Conservation (phyloP, 2,888 invertebrate species). For the Carcina quercana region DNA sequence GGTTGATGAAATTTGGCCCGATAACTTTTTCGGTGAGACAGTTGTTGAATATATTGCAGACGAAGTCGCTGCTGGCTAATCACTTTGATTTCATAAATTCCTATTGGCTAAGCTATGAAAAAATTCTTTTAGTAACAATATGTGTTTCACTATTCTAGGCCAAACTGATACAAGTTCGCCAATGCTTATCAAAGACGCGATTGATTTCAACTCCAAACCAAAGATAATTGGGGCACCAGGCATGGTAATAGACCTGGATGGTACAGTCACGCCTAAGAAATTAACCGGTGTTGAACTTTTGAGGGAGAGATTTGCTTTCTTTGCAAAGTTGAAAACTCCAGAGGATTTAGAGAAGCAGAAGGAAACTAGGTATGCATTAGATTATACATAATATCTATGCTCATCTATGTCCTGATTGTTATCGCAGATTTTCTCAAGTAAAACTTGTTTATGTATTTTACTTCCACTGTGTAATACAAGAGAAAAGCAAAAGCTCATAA, state of each 20-base stretch:
- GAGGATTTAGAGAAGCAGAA: constrained; percentile 69
- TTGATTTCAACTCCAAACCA: constrained; percentile 40
- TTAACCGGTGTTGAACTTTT: constrained; percentile 78
- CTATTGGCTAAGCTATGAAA: too few species aligned
- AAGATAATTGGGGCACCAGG: constrained; percentile 69
- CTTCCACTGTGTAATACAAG: background rate
- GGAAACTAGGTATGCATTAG: constrained; percentile 65
- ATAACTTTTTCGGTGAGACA: too few species aligned
- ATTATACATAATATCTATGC: too few species aligned
- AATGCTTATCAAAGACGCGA: constrained; percentile 25
- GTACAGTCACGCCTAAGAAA: constrained; percentile 33
- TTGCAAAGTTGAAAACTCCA: constrained; percentile 71
- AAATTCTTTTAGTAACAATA: background rate
- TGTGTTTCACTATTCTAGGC: constrained; percentile 21
- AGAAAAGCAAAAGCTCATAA: too few species aligned
- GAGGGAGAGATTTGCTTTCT: constrained; percentile 82
- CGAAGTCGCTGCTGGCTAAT: background rate
- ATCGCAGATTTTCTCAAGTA: too few species aligned
- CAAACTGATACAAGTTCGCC: constrained; percentile 22
- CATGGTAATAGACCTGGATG: constrained; percentile 56
- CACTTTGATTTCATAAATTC: background rate
- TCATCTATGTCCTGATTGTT: too few species aligned
- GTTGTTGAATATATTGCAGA: too few species aligned
- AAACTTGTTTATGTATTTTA: background rate
- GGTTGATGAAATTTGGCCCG: too few species aligned